These are phyloP conservation scores for Azorinus chamasolen DNA, from an alignment of 2,888 invertebrate genomes.

Conservation along the genomic window DNA sequence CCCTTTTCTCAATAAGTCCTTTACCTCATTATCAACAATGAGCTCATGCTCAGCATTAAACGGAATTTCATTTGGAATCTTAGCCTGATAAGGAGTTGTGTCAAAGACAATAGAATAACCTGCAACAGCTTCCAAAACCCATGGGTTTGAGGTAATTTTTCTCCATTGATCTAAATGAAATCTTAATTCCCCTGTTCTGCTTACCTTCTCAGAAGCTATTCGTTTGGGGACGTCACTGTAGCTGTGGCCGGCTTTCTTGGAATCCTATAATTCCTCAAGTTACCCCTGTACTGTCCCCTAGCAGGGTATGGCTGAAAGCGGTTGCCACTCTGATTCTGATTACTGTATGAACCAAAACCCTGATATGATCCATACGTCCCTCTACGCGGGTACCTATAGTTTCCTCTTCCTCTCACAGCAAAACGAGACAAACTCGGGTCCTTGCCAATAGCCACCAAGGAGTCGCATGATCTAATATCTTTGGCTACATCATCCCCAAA, in stretches of 20 bases:
- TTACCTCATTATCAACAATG: not conserved
- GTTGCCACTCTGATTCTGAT: not conserved
- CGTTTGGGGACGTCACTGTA: constrained; percentile 1
- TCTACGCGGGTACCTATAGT: too few species aligned
- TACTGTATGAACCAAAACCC: not conserved
- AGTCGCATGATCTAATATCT: constrained; percentile 12
- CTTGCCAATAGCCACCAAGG: constrained; percentile 2
- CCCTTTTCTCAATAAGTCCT: not conserved
- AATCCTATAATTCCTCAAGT: not conserved
- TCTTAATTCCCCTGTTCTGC: not conserved
- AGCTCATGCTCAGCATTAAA: too few species aligned
- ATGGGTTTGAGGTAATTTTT: not conserved
- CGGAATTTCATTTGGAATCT: not conserved
- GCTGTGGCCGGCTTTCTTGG: not conserved
- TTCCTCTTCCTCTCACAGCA: not conserved
- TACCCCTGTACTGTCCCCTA: not conserved
- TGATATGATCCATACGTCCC: too few species aligned
- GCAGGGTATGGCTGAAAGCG: constrained; percentile 13
- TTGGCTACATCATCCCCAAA: constrained; percentile 19
- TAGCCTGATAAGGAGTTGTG: not conserved
- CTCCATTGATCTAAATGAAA: not conserved
- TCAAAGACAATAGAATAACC: too few species aligned
- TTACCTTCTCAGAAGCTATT: not conserved
- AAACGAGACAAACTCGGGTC: not conserved
- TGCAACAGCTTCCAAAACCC: constrained; percentile 6